Conservation (phyloP, 2,113 vertebrate species). For the Atractosteus spatula region DNA sequence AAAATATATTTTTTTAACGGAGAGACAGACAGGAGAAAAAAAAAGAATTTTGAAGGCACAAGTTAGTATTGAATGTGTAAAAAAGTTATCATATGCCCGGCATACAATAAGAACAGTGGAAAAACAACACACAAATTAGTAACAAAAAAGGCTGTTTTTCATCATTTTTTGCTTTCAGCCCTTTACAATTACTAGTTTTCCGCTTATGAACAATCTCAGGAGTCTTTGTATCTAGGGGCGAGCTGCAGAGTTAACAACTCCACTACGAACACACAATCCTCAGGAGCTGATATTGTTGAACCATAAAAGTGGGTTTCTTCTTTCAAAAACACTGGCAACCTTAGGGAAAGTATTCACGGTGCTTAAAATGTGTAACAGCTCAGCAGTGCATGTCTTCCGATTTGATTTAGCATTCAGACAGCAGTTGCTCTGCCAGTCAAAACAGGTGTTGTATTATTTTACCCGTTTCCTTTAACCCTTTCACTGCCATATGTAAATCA, state of each 20-base stretch:
- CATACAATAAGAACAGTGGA: slow-evolving; percentile 57
- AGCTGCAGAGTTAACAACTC: slow-evolving; percentile 69
- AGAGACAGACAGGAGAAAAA: slow-evolving; percentile 12
- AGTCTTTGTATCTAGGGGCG: slow-evolving; percentile 39
- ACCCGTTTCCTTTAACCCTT: slow-evolving; percentile 62
- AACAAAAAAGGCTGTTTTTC: slow-evolving; percentile 49
- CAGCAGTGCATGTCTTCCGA: no score
- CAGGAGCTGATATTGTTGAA: slow-evolving; percentile 42
- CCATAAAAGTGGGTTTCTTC: neutral
- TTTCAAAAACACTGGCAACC: neutral
- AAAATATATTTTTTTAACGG: slow-evolving; percentile 45
- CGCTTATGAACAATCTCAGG: neutral
- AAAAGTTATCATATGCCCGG: slow-evolving; percentile 60
- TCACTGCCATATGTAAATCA: slow-evolving; percentile 60
- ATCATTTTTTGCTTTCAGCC: slow-evolving; percentile 6
- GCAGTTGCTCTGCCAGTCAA: slow-evolving; percentile 67
- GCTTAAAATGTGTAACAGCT: neutral
- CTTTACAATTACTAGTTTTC: neutral
- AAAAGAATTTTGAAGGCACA: slow-evolving; percentile 71
- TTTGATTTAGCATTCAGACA: neutral
- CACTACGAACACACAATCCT: slow-evolving; percentile 55
- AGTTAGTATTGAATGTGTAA: slow-evolving; percentile 61
- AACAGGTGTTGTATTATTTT: slow-evolving; percentile 55
- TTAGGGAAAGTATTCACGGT: neutral
- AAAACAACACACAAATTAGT: slow-evolving; percentile 52